These are phyloP conservation scores for Enteromius radiatus DNA, from an alignment of 2,797 vertebrate species.

Conservation along the genomic window DNA sequence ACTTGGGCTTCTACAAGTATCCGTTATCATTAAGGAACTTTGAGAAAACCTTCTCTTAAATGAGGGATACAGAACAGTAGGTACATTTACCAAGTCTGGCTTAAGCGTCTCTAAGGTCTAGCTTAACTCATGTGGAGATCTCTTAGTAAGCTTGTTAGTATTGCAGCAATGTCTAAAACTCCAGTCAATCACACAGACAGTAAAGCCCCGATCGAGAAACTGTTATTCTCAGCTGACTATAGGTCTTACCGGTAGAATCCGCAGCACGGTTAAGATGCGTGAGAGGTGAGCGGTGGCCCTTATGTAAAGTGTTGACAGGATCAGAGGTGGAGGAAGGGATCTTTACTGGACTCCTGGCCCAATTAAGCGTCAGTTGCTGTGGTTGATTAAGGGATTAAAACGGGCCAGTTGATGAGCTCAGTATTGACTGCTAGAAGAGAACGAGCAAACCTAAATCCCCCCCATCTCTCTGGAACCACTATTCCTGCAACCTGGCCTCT, in stretches of 20 bases:
- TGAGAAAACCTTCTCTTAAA: constrained; percentile 39
- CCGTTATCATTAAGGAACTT: constrained; percentile 44
- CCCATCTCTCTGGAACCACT: constrained; percentile 41
- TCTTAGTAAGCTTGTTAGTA: constrained; percentile 54
- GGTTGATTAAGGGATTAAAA: constrained; percentile 67
- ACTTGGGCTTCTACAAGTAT: neutral
- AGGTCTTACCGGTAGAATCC: constrained; percentile 38
- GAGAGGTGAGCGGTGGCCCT: constrained; percentile 41
- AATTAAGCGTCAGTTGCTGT: constrained; percentile 60
- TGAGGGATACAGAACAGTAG: constrained; percentile 41
- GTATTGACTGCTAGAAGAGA: constrained; percentile 63
- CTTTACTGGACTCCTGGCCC: constrained; percentile 52
- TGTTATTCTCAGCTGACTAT: constrained; percentile 50
- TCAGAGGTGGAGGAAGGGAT: constrained; percentile 39
- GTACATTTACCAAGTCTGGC: constrained; percentile 44
- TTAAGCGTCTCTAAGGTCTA: constrained; percentile 47
- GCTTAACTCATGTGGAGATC: constrained; percentile 46
- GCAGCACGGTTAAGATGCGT: constrained; percentile 39
- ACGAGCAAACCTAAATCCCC: constrained; percentile 52
- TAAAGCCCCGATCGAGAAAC: constrained; percentile 48
- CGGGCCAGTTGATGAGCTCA: constrained; percentile 60
- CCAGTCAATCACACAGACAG: constrained; percentile 42
- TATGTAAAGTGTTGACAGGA: constrained; percentile 39
- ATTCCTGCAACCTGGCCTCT: constrained; percentile 45
- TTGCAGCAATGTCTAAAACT: constrained; percentile 43